Conservation (phyloP, 1,140 invertebrate genomes). For the Drosophila sucinea region DNA sequence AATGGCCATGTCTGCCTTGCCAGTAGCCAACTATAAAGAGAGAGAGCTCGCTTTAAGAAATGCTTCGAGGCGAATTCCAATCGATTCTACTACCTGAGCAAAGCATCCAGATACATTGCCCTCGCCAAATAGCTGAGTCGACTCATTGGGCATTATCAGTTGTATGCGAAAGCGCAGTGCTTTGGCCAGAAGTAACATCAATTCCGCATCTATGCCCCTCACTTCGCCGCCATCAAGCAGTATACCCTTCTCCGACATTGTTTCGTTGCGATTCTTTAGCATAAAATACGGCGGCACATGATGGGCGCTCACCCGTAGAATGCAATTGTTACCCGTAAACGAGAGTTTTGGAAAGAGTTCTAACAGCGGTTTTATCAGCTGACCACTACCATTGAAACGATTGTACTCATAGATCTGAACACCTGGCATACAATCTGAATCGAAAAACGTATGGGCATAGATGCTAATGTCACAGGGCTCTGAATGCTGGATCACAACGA, state of each 20-base stretch:
- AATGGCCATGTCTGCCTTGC: constrained; percentile 45
- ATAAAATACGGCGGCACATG: constrained; percentile 61
- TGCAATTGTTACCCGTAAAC: constrained; percentile 33
- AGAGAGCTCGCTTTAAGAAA: no score
- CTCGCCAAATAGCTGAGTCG: constrained; percentile 48
- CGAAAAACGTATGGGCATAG: constrained; percentile 49
- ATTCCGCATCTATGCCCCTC: constrained; percentile 60
- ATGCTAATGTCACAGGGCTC: constrained; percentile 28
- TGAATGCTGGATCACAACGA: constrained; percentile 37
- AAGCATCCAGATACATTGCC: constrained; percentile 56
- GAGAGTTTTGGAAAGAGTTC: constrained; percentile 46
- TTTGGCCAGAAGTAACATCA: constrained; percentile 48
- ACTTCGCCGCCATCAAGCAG: constrained; percentile 15
- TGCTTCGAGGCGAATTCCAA: no score
- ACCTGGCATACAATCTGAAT: constrained; percentile 24
- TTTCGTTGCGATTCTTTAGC: constrained; percentile 5
- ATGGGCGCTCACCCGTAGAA: constrained; percentile 48
- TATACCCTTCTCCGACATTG: neutral
- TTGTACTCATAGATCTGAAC: constrained; percentile 35
- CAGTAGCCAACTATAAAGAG: constrained; percentile 26
- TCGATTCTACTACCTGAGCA: constrained; percentile 19
- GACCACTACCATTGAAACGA: constrained; percentile 13
- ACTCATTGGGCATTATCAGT: constrained; percentile 35
- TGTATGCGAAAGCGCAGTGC: constrained; percentile 38
- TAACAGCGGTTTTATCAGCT: neutral